phyloP scores from a whole-genome alignment of 2,113 vertebrate genomes.

The Ailuropoda melanoleuca region DNA sequence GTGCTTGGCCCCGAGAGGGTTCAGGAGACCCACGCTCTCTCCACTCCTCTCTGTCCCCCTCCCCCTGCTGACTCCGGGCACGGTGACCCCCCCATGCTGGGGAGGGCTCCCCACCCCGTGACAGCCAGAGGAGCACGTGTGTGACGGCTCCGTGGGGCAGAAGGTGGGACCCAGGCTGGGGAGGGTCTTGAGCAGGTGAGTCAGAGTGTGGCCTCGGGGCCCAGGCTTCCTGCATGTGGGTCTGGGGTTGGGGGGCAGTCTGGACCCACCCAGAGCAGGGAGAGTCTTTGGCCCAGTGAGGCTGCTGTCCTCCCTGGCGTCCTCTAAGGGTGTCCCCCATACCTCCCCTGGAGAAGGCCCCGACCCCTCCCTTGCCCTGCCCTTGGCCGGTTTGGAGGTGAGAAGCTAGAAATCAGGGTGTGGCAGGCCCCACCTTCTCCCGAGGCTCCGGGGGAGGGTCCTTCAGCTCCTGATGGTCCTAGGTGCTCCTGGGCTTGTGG shows the following conservation, averaged over 20 bases:
- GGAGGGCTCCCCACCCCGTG: not conserved
- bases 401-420: not conserved
- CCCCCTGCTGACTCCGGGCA: not conserved
- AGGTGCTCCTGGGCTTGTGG: not conserved
- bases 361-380: not conserved
- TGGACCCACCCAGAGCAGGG: not conserved
- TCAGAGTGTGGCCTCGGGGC: not conserved
- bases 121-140: rapidly evolving
- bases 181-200: not conserved
- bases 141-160: rapidly evolving
- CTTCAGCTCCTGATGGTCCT: not conserved
- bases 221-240: not conserved
- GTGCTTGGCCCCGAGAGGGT: no score
- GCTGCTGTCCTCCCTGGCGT: not conserved
- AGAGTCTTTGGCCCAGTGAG: not conserved
- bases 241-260: not conserved
- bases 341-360: not conserved
- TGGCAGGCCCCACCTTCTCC: rapidly evolving
- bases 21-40: not conserved
- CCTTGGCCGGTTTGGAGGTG: not conserved
- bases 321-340: not conserved
- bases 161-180: not conserved
- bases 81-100: not conserved
- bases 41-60: not conserved
- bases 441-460: not conserved